Conservation (phyloP, 2,888 invertebrate species). For the Empis stercorea region DNA sequence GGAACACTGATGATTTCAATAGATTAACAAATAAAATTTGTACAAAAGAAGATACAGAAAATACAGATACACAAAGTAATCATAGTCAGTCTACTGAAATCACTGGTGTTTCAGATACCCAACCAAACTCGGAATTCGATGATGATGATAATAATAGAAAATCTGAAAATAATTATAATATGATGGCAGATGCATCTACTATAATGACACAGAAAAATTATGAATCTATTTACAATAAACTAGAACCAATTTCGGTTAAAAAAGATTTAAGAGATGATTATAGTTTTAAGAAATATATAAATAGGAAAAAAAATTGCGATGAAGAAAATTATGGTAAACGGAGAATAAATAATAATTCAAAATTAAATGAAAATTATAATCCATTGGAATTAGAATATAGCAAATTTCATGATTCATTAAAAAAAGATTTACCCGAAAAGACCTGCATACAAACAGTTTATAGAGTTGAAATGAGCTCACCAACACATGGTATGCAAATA, state of each 20-base stretch:
- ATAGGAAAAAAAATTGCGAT: constrained; percentile 23
- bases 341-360: constrained; percentile 3
- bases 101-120: constrained; percentile 30
- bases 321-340: constrained; percentile 16
- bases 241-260: constrained; percentile 4
- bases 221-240: background rate
- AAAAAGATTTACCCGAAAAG: constrained; percentile 4
- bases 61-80: constrained; percentile 22
- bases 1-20: constrained; percentile 39
- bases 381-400: background rate
- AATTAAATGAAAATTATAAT: constrained; percentile 21
- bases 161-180: background rate
- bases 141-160: constrained; percentile 9
- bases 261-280: constrained; percentile 23
- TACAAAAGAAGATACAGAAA: constrained; percentile 7
- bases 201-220: background rate
- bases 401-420: constrained; percentile 7
- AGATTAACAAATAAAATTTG: constrained; percentile 3
- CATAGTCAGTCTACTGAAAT: constrained; percentile 34
- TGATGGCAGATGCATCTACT: background rate
- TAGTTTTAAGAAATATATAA: constrained; percentile 31
- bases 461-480: constrained; percentile 31
- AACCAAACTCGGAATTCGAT: constrained; percentile 18
- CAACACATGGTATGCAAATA: constrained; percentile 36
- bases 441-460: constrained; percentile 28